Evolutionary conservation across 2,113 vertebrate genomes (phyloP), one percentile per base, ranked within the genome.

Genomic region (Elaphurus davidianus): DNA sequence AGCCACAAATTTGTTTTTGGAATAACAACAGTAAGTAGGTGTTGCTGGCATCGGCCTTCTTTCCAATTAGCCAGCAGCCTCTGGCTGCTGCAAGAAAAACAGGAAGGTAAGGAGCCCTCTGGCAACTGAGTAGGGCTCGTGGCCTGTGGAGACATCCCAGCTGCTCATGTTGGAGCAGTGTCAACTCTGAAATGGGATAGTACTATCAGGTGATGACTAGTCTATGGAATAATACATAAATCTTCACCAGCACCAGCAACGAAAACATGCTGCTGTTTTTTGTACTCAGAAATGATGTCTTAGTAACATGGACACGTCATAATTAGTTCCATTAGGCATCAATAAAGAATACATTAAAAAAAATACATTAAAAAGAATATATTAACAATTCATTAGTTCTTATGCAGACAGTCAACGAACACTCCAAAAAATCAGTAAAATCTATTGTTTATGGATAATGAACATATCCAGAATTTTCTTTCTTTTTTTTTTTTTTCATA

Each of bases 371-470:
- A 47, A 47, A 98, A 85, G 78, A 81, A 86, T 81, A 79, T 25
- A 78, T 28, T 16, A 78, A 78, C 74, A 78, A 5, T 5, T 94
- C 47, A 76, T 71, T 92, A 82, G n/a, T 88, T 96, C 21, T 96
- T 95, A 91, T 23, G 78, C 62, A 96, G 21, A 97, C 4, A 95
- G 71, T 28, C 64, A 95, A 64, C 64, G 9, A 84, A 92, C 64
- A 91, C 36, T 83, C 19, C n/a, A 64, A 82, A 90, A 94, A 87
- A 50, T 14, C 25, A 97, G 27, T 60, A 96, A 96, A 96, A 97
- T 83, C 25, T 21, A 64, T 23, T 95, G n/a, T 94, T 96, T 93
- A 87, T 94, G 47, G 92, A 96, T 71, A 82, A 82, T 74, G 45
- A 92, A 81, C 33, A 93, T 86, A 92, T 60, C 87, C 54, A 92